Conservation (phyloP, 2,797 vertebrate genomes). For the Masticophis lateralis region DNA sequence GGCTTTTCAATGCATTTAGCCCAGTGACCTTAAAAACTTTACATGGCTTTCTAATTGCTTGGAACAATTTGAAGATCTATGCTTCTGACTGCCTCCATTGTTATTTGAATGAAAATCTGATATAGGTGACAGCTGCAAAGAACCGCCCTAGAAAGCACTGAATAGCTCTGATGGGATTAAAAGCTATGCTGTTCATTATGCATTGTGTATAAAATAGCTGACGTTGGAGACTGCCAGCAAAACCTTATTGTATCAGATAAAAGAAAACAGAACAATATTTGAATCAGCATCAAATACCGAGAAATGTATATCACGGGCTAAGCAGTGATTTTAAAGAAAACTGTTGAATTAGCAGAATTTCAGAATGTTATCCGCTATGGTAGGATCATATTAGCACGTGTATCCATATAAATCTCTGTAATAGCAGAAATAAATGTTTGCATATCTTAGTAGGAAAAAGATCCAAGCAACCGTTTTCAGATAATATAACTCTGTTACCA, state of each 20-base stretch:
- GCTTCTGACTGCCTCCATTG: neutral
- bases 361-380: fast-evolving
- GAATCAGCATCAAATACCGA: neutral
- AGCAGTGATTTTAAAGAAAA: neutral
- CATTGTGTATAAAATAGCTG: fast-evolving
- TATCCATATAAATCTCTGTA: neutral
- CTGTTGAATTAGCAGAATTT: fast-evolving
- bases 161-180: neutral
- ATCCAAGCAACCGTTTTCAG: neutral
- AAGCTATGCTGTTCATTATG: fast-evolving
- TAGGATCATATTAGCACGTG: neutral
- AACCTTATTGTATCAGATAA: neutral
- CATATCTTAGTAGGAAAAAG: neutral
- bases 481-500: neutral
- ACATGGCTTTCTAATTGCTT: neutral
- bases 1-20: neutral
- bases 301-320: neutral
- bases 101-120: constrained; percentile 6
- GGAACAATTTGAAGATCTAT: neutral
- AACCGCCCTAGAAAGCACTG: neutral
- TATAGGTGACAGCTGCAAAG: neutral
- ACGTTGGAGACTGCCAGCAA: fast-evolving
- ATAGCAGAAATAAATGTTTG: neutral
- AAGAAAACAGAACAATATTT: neutral
- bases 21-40: neutral